These are phyloP conservation scores for Ptychadena robeensis DNA, from an alignment of 2,797 vertebrate species.

Conservation along the genomic window DNA sequence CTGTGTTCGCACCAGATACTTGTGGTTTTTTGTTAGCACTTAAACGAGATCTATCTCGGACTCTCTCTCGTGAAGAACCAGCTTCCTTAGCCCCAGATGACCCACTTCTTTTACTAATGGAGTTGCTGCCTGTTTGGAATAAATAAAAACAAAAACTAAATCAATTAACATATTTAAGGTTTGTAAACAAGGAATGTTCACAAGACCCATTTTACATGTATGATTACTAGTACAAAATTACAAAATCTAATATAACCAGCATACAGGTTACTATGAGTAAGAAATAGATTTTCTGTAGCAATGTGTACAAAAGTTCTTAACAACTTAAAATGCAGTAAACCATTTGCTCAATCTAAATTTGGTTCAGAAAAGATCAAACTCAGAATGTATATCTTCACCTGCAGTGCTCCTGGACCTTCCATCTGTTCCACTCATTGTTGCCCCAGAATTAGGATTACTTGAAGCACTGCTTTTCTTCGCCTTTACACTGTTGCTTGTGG, in stretches of 20 bases:
- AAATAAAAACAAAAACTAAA: neutral
- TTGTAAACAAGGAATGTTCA: no score
- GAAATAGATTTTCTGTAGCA: no score
- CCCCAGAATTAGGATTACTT: conserved; percentile 68
- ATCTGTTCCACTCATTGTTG: conserved; percentile 53
- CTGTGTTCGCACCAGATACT: conserved; percentile 63
- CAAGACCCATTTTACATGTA: no score
- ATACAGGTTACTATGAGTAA: no score
- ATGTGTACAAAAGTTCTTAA: no score
- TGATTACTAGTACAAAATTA: no score
- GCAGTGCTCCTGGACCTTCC: conserved; percentile 33
- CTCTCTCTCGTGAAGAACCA: conserved; percentile 84
- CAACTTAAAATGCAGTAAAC: no score
- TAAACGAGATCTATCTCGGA: conserved; percentile 83
- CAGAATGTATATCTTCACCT: conserved; percentile 20
- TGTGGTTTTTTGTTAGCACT: conserved; percentile 86
- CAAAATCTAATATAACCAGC: no score
- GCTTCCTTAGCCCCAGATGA: conserved; percentile 85
- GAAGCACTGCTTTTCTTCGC: conserved; percentile 81
- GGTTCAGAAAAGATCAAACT: neutral
- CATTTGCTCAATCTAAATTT: neutral
- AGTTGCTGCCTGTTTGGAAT: conserved; percentile 67
- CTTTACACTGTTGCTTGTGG: conserved; percentile 80
- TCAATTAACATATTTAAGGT: no score
- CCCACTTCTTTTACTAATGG: conserved; percentile 81